A percentile compares a stretch with the other conserved stretches of the same genome.
Evolutionary conservation across 2,888 invertebrate species (phyloP).

Genomic region (Drosophila kokeensis): DNA sequence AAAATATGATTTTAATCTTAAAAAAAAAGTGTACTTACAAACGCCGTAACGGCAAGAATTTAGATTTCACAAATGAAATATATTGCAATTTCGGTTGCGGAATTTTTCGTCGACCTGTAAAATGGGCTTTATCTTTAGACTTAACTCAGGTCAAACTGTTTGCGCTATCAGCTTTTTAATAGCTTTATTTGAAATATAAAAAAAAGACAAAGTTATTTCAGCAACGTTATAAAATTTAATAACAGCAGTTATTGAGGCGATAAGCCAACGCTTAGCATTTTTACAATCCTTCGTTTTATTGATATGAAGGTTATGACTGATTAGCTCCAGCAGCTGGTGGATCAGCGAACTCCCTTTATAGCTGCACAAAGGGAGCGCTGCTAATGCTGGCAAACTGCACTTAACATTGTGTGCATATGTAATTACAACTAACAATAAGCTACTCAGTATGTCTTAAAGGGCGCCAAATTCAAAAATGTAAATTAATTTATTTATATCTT

Average conservation of each 20-base stretch:
- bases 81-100: no score
- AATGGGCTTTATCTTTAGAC: neutral
- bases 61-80: neutral
- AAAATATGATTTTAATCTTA: neutral
- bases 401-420: neutral
- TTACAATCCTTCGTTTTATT: neutral
- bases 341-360: neutral
- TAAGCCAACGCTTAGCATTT: neutral
- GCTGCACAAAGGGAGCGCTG: neutral
- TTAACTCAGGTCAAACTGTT: neutral
- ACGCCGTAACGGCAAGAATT: neutral
- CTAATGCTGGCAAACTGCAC: neutral
- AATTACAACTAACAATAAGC: neutral
- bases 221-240: neutral
- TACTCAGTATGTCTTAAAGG: neutral
- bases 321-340: neutral
- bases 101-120: neutral
- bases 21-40: neutral
- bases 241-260: neutral
- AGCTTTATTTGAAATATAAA: neutral
- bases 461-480: neutral
- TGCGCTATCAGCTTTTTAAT: neutral
- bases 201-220: neutral
- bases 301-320: neutral
- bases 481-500: neutral